A percentile compares a stretch with the other conserved stretches of the same genome.
phyloP scores from a whole-genome alignment of 2,888 invertebrate genomes.

The Drosophila merina region DNA sequence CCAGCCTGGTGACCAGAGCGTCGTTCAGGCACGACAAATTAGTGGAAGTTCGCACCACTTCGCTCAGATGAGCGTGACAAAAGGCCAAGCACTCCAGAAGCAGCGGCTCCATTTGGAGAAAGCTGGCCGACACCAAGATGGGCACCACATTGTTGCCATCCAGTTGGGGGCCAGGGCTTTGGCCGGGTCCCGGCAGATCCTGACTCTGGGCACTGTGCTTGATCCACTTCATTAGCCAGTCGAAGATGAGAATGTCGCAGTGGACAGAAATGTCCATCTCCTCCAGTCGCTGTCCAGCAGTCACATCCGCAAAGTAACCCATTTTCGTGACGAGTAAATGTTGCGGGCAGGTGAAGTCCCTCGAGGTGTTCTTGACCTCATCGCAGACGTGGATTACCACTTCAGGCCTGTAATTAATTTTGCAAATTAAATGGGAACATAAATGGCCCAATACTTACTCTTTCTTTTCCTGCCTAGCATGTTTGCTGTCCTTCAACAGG shows the following conservation, averaged over 20 bases:
- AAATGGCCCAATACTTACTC: slow-evolving; percentile 55
- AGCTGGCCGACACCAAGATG: slow-evolving; percentile 96
- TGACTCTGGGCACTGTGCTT: slow-evolving; percentile 86
- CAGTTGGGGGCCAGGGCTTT: slow-evolving; percentile 85
- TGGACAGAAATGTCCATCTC: slow-evolving; percentile 99
- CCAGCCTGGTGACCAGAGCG: slow-evolving; percentile 88
- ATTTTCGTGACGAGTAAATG: slow-evolving; percentile 94
- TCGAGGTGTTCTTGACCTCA: slow-evolving; percentile 94
- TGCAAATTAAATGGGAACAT: neutral
- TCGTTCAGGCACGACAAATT: slow-evolving; percentile 96
- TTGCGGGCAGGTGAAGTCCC: slow-evolving; percentile 95
- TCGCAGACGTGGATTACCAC: slow-evolving; percentile 98
- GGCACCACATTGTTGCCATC: slow-evolving; percentile 95
- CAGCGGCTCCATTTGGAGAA: slow-evolving; percentile 95
- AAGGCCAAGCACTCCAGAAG: slow-evolving; percentile 93
- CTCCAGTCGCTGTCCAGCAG: slow-evolving; percentile 91
- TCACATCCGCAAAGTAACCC: slow-evolving; percentile 97
- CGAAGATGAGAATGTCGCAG: slow-evolving; percentile 97
- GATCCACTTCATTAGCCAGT: slow-evolving; percentile 98
- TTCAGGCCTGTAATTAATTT: slow-evolving; percentile 86
- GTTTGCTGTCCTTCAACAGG: slow-evolving; percentile 62
- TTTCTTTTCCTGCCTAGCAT: slow-evolving; percentile 56
- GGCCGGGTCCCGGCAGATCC: slow-evolving; percentile 56
- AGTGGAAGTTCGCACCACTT: slow-evolving; percentile 93
- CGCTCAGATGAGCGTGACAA: slow-evolving; percentile 94